phyloP scores from a whole-genome alignment of 2,888 invertebrate species.

The Nemotelus nigrinus region DNA sequence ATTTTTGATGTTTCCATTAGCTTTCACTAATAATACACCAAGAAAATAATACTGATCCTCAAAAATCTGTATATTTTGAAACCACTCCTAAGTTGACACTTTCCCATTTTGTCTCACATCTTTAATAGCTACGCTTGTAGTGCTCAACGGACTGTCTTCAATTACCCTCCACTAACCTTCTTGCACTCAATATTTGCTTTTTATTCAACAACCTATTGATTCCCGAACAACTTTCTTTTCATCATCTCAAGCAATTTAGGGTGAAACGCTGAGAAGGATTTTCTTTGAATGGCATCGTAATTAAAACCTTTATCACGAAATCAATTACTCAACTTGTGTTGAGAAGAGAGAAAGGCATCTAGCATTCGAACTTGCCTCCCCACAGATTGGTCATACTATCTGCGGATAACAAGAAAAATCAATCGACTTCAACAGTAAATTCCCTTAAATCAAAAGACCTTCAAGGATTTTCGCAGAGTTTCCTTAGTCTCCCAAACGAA shows the following conservation, averaged over 20 bases:
- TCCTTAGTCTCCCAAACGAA: neutral
- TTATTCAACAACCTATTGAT: too few species aligned
- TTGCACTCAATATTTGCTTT: too few species aligned
- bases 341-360: slow-evolving; percentile 24
- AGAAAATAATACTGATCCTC: too few species aligned
- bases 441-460: neutral
- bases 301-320: slow-evolving; percentile 52
- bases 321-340: slow-evolving; percentile 49
- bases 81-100: too few species aligned
- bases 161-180: too few species aligned
- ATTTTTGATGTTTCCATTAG: too few species aligned
- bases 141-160: too few species aligned
- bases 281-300: slow-evolving; percentile 47
- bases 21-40: too few species aligned
- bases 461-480: slow-evolving; percentile 14
- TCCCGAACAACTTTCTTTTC: too few species aligned
- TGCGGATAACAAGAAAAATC: neutral
- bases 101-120: too few species aligned
- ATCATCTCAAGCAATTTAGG: neutral
- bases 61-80: too few species aligned
- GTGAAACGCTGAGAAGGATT: neutral
- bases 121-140: too few species aligned
- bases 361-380: neutral
- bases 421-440: slow-evolving; percentile 14
- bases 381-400: neutral